Percentiles rank a stretch among this genome's conserved stretches.
These are phyloP conservation scores for Gambusia holbrooki DNA, from an alignment of 2,113 vertebrate genomes.

Conservation along the genomic window DNA sequence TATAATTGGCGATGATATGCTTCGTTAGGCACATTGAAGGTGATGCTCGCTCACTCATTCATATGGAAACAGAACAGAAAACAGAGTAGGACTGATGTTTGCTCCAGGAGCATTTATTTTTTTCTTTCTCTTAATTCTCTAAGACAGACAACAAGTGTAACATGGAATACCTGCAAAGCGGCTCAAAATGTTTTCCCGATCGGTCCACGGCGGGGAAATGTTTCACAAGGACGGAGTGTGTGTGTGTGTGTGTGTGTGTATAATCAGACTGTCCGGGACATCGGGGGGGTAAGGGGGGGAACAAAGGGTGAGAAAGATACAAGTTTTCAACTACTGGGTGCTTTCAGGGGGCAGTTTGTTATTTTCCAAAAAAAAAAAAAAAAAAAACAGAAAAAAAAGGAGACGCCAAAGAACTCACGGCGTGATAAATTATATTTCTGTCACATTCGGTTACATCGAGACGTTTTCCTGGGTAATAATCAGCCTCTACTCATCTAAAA, in stretches of 20 bases:
- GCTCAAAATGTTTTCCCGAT: constrained; percentile 7
- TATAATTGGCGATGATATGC: constrained; percentile 16
- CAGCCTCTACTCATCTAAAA: constrained; percentile 32
- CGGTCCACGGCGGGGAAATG: neutral
- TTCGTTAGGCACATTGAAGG: constrained; percentile 8
- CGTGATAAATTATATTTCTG: constrained; percentile 5
- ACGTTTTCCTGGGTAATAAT: constrained; percentile 7
- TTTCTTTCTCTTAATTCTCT: constrained; percentile 2
- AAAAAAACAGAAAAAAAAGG: too few species aligned
- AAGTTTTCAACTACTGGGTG: neutral
- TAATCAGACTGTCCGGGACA: constrained; percentile 7
- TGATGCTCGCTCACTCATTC: constrained; percentile 4
- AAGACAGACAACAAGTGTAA: neutral
- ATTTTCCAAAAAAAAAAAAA: neutral
- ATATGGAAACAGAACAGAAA: constrained; percentile 4
- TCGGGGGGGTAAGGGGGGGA: neutral
- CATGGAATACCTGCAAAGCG: neutral
- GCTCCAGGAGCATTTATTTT: constrained; percentile 18
- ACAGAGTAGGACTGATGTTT: neutral
- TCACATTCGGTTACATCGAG: constrained; percentile 10
- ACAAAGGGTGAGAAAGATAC: neutral
- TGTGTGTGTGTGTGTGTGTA: neutral
- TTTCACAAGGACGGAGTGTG: constrained; percentile 8
- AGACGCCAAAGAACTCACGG: neutral
- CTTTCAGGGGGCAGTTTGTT: neutral